Evolutionary conservation across 2,888 invertebrate species (phyloP).

Genomic region (Exephanes ischioxanthus): DNA sequence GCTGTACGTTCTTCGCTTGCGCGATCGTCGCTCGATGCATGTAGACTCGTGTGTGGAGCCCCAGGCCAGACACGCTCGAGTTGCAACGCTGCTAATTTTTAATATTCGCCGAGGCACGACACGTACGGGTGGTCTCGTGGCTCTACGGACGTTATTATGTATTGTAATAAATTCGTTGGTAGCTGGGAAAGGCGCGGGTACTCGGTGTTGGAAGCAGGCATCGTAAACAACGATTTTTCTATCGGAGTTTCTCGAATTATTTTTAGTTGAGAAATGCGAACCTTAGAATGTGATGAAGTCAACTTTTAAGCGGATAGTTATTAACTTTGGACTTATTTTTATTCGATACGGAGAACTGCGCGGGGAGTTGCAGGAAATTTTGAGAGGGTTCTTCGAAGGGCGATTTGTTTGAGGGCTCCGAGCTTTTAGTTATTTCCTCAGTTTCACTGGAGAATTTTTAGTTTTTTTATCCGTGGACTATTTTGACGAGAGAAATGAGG

Average conservation of each 20-base stretch:
- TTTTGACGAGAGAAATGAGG: not conserved
- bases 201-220: not conserved
- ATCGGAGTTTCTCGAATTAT: not conserved
- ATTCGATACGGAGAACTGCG: too few species aligned
- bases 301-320: not conserved
- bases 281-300: not conserved
- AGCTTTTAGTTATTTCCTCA: too few species aligned
- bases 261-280: not conserved
- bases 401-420: too few species aligned
- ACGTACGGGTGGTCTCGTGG: constrained; percentile 70
- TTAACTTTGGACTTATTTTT: too few species aligned
- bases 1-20: constrained; percentile 14
- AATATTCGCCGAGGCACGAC: constrained; percentile 66
- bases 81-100: constrained; percentile 71
- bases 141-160: constrained; percentile 12
- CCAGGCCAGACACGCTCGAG: constrained; percentile 65
- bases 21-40: constrained; percentile 36
- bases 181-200: not conserved
- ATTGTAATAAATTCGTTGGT: constrained; percentile 5
- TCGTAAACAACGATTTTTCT: not conserved
- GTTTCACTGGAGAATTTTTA: too few species aligned
- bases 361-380: too few species aligned
- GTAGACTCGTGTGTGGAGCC: constrained; percentile 23
- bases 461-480: too few species aligned
- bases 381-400: too few species aligned